A percentile compares a stretch with the other conserved stretches of the same genome.
Evolutionary conservation across 2,888 invertebrate species (phyloP).

Genomic region (Autographa pulchrina): DNA sequence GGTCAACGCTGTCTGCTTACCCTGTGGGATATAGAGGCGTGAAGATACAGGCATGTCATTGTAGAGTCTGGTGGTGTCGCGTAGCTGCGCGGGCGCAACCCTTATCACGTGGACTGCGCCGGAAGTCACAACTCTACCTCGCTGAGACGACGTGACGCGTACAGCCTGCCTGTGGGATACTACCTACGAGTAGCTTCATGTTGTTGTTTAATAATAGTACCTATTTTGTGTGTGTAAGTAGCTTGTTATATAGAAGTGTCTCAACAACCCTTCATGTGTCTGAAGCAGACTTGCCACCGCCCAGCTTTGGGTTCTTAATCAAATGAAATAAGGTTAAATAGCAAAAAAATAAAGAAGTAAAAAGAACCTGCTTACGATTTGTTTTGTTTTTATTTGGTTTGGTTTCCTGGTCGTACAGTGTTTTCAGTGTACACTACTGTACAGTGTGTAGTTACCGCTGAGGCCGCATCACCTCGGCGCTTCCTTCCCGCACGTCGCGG

Average conservation of each 20-base stretch:
- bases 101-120: slow-evolving; percentile 55
- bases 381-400: too few species aligned
- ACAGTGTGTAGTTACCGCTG: slow-evolving; percentile 1
- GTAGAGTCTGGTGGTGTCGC: slow-evolving; percentile 9
- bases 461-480: background rate
- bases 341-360: too few species aligned
- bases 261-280: too few species aligned
- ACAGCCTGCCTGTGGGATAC: slow-evolving; percentile 27
- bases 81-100: slow-evolving; percentile 31
- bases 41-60: slow-evolving; percentile 4
- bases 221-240: background rate
- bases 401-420: background rate
- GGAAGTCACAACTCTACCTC: slow-evolving; percentile 62
- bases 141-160: slow-evolving; percentile 28
- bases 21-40: background rate
- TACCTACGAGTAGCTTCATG: background rate
- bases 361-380: too few species aligned
- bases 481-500: slow-evolving; percentile 53
- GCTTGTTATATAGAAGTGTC: background rate
- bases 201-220: background rate
- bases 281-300: too few species aligned
- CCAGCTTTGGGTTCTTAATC: too few species aligned
- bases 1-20: background rate
- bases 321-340: too few species aligned
- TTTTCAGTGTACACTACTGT: background rate